Evolutionary conservation across 2,113 vertebrate genomes (phyloP).

Genomic region (Psephotus haematonotus): DNA sequence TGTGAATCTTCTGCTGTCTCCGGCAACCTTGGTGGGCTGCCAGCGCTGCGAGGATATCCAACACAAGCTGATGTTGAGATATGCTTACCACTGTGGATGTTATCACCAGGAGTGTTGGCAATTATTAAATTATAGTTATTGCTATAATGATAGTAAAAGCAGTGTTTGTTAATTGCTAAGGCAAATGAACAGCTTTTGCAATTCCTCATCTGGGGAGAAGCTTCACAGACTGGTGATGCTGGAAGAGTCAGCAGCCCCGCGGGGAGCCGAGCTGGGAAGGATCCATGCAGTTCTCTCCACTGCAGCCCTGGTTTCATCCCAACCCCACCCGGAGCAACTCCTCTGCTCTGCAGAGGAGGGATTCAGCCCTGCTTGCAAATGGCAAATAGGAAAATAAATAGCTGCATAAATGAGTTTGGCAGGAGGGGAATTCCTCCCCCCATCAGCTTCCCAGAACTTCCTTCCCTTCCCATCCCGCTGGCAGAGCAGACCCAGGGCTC

Average conservation of each 20-base stretch:
- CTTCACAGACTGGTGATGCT: not conserved
- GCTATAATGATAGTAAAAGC: not conserved
- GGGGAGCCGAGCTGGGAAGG: not conserved
- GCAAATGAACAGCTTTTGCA: not conserved
- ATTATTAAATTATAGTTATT: not conserved
- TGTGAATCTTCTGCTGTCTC: not conserved
- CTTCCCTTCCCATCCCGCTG: not conserved
- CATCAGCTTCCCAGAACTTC: not conserved
- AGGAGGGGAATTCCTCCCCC: not conserved
- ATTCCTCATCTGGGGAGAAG: not conserved
- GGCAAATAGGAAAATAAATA: not conserved
- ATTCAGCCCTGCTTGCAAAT: not conserved
- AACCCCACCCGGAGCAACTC: not conserved
- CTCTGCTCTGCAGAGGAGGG: not conserved
- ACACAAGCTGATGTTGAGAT: not conserved
- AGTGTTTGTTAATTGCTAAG: not conserved
- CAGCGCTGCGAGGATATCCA: not conserved
- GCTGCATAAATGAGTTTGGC: not conserved
- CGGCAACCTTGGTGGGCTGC: not conserved
- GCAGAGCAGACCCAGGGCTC: not conserved
- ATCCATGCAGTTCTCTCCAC: fast-evolving
- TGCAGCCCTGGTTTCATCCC: not conserved
- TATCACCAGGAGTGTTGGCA: not conserved
- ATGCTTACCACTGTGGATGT: not conserved
- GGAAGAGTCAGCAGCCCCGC: not conserved